phyloP scores from a whole-genome alignment of 2,797 vertebrate genomes.

The Tarsius wallacei region DNA sequence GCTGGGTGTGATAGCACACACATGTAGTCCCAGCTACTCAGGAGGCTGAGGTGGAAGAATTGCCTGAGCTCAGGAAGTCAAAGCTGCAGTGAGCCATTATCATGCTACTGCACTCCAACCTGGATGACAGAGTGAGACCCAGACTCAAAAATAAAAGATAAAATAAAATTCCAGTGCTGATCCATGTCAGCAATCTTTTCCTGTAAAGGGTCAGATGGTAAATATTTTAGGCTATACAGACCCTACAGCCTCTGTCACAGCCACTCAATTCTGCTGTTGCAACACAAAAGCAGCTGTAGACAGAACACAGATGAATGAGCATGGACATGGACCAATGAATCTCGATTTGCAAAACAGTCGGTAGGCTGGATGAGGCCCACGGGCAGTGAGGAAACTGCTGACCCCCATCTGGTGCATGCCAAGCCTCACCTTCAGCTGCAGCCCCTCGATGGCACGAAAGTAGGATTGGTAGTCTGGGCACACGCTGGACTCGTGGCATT shows the following conservation, averaged over 20 bases:
- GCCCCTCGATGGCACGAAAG: constrained; percentile 89
- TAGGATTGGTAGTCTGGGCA: constrained; percentile 90
- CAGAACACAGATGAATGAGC: neutral
- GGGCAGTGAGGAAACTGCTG: neutral
- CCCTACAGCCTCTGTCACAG: neutral
- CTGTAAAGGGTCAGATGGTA: neutral
- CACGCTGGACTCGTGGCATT: constrained; percentile 91
- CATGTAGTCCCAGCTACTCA: no score
- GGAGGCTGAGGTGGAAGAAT: no score
- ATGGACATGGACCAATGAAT: neutral
- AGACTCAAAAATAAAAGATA: no score
- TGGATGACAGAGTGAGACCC: no score
- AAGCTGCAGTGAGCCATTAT: no score
- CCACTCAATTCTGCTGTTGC: neutral
- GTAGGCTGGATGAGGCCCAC: rapidly evolving
- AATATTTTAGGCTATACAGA: constrained; percentile 24
- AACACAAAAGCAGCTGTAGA: neutral
- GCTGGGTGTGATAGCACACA: no score
- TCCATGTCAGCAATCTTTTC: neutral
- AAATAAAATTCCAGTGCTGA: neutral
- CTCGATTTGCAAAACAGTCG: constrained; percentile 14
- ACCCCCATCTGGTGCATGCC: neutral
- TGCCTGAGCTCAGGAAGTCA: no score
- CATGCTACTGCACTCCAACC: no score
- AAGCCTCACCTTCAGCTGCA: constrained; percentile 93